These are phyloP conservation scores for Drosophila nr. medialis DNA, from an alignment of 2,888 invertebrate genomes.

Conservation along the genomic window DNA sequence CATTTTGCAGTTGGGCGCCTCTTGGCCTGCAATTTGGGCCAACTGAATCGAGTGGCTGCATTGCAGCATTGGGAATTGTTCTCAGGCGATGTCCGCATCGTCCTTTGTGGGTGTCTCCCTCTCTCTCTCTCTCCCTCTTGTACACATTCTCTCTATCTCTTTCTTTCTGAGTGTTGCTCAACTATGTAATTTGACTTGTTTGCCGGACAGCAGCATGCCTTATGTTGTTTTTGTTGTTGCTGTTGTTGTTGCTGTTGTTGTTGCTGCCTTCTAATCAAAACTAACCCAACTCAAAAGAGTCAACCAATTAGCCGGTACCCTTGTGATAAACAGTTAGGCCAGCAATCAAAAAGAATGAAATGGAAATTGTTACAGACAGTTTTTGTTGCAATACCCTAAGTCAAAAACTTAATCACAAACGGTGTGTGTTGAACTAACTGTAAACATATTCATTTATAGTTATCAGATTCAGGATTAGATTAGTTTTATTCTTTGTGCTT, in stretches of 20 bases:
- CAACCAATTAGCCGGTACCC: slow-evolving; percentile 62
- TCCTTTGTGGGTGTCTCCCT: slow-evolving; percentile 28
- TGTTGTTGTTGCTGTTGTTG: slow-evolving; percentile 13
- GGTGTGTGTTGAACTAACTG: neutral
- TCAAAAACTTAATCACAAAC: neutral
- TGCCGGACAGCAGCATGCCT: slow-evolving; percentile 19
- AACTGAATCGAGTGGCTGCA: slow-evolving; percentile 29
- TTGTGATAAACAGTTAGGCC: slow-evolving; percentile 73
- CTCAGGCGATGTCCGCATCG: slow-evolving; percentile 7
- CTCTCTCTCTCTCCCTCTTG: neutral
- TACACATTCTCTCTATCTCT: neutral
- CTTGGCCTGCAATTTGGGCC: slow-evolving; percentile 50
- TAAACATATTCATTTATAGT: neutral
- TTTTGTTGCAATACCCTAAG: slow-evolving; percentile 27
- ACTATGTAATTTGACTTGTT: slow-evolving; percentile 46
- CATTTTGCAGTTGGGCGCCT: slow-evolving; percentile 61
- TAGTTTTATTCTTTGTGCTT: neutral
- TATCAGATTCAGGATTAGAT: neutral
- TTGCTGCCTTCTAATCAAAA: slow-evolving; percentile 59
- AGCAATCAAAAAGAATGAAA: slow-evolving; percentile 44
- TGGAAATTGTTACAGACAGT: slow-evolving; percentile 40
- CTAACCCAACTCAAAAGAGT: slow-evolving; percentile 64
- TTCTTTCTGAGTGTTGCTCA: slow-evolving; percentile 8
- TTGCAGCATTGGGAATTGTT: slow-evolving; percentile 29
- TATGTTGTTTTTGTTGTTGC: slow-evolving; percentile 15